Conservation (phyloP, 1,140 invertebrate species). For the Aphelinus certus region DNA sequence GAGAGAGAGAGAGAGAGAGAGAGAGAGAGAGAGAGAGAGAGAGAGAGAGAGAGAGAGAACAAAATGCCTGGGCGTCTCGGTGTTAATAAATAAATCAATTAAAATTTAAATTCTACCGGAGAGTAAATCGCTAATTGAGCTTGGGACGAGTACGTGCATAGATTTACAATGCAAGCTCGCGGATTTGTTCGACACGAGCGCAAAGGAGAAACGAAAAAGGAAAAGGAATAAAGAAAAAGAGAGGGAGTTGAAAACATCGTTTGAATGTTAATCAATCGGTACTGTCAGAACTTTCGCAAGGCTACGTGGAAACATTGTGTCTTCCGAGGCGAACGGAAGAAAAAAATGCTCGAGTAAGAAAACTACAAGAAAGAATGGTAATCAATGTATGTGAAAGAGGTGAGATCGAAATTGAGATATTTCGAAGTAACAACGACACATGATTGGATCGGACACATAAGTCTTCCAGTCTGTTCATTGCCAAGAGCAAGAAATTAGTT, state of each 20-base stretch:
- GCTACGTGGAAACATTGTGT: slow-evolving; percentile 11
- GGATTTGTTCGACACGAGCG: slow-evolving; percentile 38
- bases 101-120: slow-evolving; percentile 62
- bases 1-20: not conserved
- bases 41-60: not conserved
- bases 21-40: not conserved
- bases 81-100: slow-evolving; percentile 60
- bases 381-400: too few species aligned
- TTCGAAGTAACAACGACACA: too few species aligned
- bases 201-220: slow-evolving; percentile 10
- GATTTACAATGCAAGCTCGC: slow-evolving; percentile 55
- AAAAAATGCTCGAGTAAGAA: too few species aligned
- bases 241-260: slow-evolving; percentile 41
- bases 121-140: slow-evolving; percentile 59
- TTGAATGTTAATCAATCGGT: slow-evolving; percentile 50
- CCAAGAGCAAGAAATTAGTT: too few species aligned
- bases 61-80: slow-evolving; percentile 45
- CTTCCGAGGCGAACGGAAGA: not conserved
- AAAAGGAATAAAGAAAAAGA: slow-evolving; percentile 15
- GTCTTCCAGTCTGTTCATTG: too few species aligned
- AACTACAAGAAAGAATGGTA: too few species aligned
- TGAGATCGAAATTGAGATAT: too few species aligned
- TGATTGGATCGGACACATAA: too few species aligned
- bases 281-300: slow-evolving; percentile 14
- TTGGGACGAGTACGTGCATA: slow-evolving; percentile 53